Percentiles rank a stretch among this genome's conserved stretches.
These are phyloP conservation scores for Ctenopoma kingsleyae DNA, from an alignment of 2,797 vertebrate genomes.

Conservation along the genomic window DNA sequence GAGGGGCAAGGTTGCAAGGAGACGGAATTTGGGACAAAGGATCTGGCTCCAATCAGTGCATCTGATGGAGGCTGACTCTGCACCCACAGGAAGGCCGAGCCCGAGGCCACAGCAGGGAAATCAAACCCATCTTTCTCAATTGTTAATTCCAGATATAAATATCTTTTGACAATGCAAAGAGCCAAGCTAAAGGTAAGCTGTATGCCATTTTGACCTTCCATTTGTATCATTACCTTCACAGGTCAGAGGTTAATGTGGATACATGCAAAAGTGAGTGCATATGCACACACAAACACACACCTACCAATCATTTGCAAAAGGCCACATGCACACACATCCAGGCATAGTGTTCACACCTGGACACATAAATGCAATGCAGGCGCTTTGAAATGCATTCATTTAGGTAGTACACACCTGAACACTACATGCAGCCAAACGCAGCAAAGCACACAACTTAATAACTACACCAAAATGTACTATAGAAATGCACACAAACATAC, in stretches of 20 bases:
- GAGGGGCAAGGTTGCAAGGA: conserved; percentile 68
- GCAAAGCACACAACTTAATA: background rate
- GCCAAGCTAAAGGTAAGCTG: conserved; percentile 40
- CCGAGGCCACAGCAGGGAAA: conserved; percentile 62
- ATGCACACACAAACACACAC: background rate
- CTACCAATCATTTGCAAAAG: conserved; percentile 3
- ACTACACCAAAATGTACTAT: background rate
- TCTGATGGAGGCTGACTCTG: conserved; percentile 69
- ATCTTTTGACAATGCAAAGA: conserved; percentile 57
- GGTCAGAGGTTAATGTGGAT: conserved; percentile 31
- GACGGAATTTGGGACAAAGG: conserved; percentile 66
- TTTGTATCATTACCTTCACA: conserved; percentile 24
- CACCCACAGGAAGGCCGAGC: conserved; percentile 70
- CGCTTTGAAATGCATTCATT: background rate
- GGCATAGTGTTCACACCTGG: background rate
- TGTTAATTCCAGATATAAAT: conserved; percentile 78
- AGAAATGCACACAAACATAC: background rate
- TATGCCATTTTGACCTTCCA: conserved; percentile 46
- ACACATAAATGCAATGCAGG: background rate
- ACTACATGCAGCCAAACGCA: background rate
- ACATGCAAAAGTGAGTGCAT: conserved; percentile 17
- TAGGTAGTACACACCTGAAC: background rate
- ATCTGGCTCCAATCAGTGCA: conserved; percentile 78
- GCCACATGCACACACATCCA: background rate
- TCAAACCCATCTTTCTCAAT: conserved; percentile 70